Base-by-base conservation (phyloP, 1,140 invertebrate genomes). In the Solenopsis invicta region DNA sequence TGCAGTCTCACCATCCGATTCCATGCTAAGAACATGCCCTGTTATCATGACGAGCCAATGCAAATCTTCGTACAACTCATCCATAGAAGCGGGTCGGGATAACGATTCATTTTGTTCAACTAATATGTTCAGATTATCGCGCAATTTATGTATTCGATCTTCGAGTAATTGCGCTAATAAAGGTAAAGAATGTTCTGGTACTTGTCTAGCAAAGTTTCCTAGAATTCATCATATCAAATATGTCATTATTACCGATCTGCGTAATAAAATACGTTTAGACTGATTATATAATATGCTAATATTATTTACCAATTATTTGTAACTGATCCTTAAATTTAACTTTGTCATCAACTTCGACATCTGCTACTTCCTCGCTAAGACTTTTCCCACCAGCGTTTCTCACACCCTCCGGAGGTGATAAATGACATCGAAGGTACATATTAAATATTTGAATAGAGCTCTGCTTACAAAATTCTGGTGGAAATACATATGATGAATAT, bases 11-110 rank as follows among this genome's bases (percentile, higher is more conserved):
- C 98, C 97, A 72, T 97, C 97, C 84, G 96, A 96, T 84, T 97
- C 97, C 94, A 97, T 96, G 62, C 97, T 96, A 66, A 98, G 93
- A 1, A 97, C 95, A 94, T 97, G 96, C 96, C 98, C 98, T 86
- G 97, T 95, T 76, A 98, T 97, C 82, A 99, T 96, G 4, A 99
- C 93, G 24, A 98, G 96, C 98, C 98, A 99, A 94, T 99, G 98
- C 2, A 99, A 94, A 95, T 99, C 98, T 95, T 99, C 98, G 94
- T 97, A 98, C 0, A 98, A 91, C 87, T 95, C 96, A 85, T 96
- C 95, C 13, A 98, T 92, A 74, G 94, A 92, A 18, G 92, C 93
- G 0, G 96, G 96, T 72, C 96, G 96, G 50, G 96, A 96, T 13
- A 96, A 94, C 54, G 96, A 95, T 62, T 96, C 94, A 93, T 95